Evolutionary conservation across 2,888 invertebrate genomes (phyloP).

Genomic region (Drosophila borborema): DNA sequence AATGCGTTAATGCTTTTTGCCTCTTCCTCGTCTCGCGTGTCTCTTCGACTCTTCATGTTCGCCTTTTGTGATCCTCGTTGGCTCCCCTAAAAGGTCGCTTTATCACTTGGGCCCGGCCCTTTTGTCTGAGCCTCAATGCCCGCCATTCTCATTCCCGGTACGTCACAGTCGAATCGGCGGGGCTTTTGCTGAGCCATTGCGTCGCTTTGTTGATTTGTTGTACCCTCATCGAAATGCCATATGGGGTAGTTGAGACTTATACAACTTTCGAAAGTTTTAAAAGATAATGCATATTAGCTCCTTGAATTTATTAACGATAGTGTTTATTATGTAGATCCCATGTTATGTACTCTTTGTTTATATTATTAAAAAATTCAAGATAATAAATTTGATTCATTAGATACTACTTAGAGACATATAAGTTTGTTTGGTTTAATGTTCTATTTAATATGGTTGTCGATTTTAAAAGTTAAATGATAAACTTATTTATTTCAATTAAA

Average conservation of each 20-base stretch:
- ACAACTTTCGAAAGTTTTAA: not conserved
- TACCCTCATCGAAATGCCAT: not conserved
- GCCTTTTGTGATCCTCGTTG: constrained; percentile 64
- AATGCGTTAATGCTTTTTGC: constrained; percentile 60
- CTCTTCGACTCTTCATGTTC: constrained; percentile 10
- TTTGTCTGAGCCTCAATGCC: constrained; percentile 24
- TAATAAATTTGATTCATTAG: too few relatives aligned
- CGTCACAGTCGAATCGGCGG: constrained; percentile 68
- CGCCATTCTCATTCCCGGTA: constrained; percentile 60
- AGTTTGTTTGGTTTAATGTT: too few relatives aligned
- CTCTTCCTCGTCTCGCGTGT: constrained; percentile 3
- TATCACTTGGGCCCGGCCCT: constrained; percentile 42
- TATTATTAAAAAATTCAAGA: too few relatives aligned
- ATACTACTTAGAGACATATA: too few relatives aligned
- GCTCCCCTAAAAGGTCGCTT: constrained; percentile 56
- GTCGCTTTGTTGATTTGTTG: constrained; percentile 47
- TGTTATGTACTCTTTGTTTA: too few relatives aligned
- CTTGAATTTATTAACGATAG: too few relatives aligned
- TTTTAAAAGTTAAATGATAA: too few relatives aligned
- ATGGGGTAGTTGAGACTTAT: constrained; percentile 17
- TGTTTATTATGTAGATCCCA: too few relatives aligned
- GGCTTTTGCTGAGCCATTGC: constrained; percentile 47
- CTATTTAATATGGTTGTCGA: too few relatives aligned
- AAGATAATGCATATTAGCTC: too few relatives aligned
- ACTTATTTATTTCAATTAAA: too few relatives aligned